A percentile compares a stretch with the other conserved stretches of the same genome.
These are phyloP conservation scores for Mirza zaza DNA, from an alignment of 2,113 vertebrate species.

Conservation along the genomic window DNA sequence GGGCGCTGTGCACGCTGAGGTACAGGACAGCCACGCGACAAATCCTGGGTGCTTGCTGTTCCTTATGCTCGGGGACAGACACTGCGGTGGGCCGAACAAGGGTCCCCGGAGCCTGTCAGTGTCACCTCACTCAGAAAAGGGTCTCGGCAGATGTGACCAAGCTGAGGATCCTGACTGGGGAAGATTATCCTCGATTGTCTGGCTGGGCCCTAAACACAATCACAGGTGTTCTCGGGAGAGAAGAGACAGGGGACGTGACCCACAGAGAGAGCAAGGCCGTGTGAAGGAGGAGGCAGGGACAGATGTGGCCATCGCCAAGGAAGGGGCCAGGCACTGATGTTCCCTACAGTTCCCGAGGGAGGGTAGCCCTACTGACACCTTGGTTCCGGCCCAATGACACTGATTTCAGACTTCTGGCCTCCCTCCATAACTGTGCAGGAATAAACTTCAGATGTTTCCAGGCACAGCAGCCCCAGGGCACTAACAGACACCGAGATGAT, in stretches of 20 bases:
- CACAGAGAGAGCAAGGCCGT: background rate
- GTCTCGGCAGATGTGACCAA: too few relatives aligned
- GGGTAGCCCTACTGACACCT: background rate
- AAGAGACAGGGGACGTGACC: background rate
- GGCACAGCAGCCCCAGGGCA: background rate
- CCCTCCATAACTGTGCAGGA: background rate
- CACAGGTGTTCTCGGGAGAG: background rate
- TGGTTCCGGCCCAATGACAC: background rate
- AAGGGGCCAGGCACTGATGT: accelerated
- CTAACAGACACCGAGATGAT: background rate
- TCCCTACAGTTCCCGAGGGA: too few relatives aligned
- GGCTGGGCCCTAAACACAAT: too few relatives aligned
- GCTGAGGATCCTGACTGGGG: background rate
- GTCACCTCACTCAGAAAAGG: background rate
- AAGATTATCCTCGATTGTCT: background rate
- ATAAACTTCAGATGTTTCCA: background rate
- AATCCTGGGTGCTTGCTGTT: background rate
- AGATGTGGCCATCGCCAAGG: background rate
- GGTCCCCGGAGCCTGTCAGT: background rate
- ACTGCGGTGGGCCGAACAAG: background rate
- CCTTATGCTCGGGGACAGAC: background rate
- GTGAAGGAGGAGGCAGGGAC: too few relatives aligned
- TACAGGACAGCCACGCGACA: too few relatives aligned
- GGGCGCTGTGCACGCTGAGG: accelerated
- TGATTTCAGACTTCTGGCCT: background rate